Evolutionary conservation across 1,140 invertebrate species (phyloP).

Genomic region (Neodiprion lecontei): DNA sequence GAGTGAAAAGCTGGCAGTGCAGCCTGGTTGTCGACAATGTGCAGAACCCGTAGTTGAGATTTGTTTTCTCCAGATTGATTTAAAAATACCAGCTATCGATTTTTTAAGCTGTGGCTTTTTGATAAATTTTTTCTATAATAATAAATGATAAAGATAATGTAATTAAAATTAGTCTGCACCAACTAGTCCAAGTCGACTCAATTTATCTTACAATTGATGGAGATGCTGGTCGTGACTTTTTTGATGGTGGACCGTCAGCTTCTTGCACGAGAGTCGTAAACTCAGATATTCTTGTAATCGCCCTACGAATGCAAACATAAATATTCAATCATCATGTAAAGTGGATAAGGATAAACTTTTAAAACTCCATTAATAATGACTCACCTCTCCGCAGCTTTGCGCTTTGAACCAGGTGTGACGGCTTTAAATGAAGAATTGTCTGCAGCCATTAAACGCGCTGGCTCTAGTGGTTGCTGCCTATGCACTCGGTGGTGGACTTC

Average conservation of each 20-base stretch:
- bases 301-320: conserved; percentile 36
- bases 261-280: conserved; percentile 42
- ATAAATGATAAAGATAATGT: conserved; percentile 3
- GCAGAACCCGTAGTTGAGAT: conserved; percentile 31
- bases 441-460: conserved; percentile 20
- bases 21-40: conserved; percentile 45
- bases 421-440: conserved; percentile 27
- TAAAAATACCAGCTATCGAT: conserved; percentile 39
- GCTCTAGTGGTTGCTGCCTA: conserved; percentile 35
- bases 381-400: conserved; percentile 66
- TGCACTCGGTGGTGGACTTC: conserved; percentile 60
- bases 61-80: conserved; percentile 44
- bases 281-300: conserved; percentile 49
- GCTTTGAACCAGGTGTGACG: conserved; percentile 36
- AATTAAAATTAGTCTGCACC: neutral
- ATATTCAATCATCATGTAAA: neutral
- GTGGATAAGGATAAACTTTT: too few relatives aligned
- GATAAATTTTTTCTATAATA: conserved; percentile 41
- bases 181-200: neutral
- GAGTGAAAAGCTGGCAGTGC: conserved; percentile 35
- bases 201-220: neutral
- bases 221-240: conserved; percentile 14
- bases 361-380: conserved; percentile 15
- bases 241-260: conserved; percentile 24
- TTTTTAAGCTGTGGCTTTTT: conserved; percentile 37